phyloP scores from a whole-genome alignment of 2,797 vertebrate species.

The Typhlichthys eigenmanni region DNA sequence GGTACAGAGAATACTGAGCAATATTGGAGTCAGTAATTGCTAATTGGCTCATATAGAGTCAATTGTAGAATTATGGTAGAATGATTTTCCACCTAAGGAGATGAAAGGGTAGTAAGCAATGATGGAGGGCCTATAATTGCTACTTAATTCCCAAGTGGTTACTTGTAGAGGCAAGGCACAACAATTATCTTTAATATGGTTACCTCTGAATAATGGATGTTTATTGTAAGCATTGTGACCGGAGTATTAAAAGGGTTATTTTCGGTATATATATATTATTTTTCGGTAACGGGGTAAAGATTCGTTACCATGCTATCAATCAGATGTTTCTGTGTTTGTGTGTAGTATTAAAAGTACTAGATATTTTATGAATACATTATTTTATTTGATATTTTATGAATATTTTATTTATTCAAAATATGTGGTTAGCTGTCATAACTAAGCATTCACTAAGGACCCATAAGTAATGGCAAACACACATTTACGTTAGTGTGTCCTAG shows the following conservation, averaged over 20 bases:
- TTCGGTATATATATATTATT: too few species aligned
- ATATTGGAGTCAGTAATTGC: neutral
- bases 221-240: neutral
- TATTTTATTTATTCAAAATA: slow-evolving; percentile 14
- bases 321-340: neutral
- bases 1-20: neutral
- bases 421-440: slow-evolving; percentile 33
- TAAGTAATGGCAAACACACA: slow-evolving; percentile 29
- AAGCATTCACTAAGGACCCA: slow-evolving; percentile 41
- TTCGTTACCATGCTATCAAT: neutral
- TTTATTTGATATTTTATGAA: slow-evolving; percentile 8
- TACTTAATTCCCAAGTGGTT: neutral
- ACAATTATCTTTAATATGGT: neutral
- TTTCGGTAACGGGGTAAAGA: too few species aligned
- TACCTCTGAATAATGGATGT: too few species aligned
- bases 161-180: neutral
- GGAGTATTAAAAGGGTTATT: too few species aligned
- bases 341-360: slow-evolving; percentile 5
- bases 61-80: neutral
- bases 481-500: slow-evolving; percentile 38
- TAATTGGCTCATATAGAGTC: neutral
- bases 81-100: neutral
- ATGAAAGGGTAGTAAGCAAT: too few species aligned
- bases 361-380: slow-evolving; percentile 27
- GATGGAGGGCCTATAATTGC: neutral